Evolutionary conservation across 2,113 vertebrate species (phyloP), one percentile per base, ranked within the genome.

Genomic region (Hippocampus comes): DNA sequence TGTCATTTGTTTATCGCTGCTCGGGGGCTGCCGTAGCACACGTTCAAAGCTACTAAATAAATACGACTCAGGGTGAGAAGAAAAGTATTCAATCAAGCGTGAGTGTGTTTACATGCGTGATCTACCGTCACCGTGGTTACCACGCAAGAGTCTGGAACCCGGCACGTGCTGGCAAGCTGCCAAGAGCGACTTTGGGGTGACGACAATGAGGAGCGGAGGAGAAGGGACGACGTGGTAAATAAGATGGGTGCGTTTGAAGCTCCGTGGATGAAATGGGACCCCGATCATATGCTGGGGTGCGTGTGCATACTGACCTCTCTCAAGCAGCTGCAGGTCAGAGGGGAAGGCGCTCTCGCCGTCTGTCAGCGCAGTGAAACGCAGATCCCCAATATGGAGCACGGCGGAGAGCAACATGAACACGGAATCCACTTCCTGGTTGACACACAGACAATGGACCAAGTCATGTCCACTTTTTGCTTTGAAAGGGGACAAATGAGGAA

Each of bases 321-420:
- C 95, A 79, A 98, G 92, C 9, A 94, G 93, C 92, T 94, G 96
- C 84, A 94, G 90, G 91, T 99, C 95, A n/a, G 95, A 94, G 55
- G 95, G 93, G 0, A 92, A 89, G 2, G 95, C 94, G 3, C 93
- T 89, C 75, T 96, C 93, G 0, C 91, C 83, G 38, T 95, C 95
- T 0, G 92, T 93, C 81, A 94, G 82, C 0, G 92, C 69, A 0
- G 93, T 94, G 82, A 99, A 99, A 77, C 79, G 76, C 63, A 99
- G 70, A 78, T 98, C 96, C 65, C 96, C 97, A 0, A 98, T 87
- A 78, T 96, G 96, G 70, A 99, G 80, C 56, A 96, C 89, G 2
- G 95, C 94, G 1, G 96, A 93, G 25, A 99, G 93, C 73, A 99
- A 92, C 74, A 89, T 90, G 67, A 97, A 95, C 79, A 98, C 87